These are phyloP conservation scores for Chionomys nivalis DNA, from an alignment of 2,113 vertebrate genomes.

Conservation along the genomic window DNA sequence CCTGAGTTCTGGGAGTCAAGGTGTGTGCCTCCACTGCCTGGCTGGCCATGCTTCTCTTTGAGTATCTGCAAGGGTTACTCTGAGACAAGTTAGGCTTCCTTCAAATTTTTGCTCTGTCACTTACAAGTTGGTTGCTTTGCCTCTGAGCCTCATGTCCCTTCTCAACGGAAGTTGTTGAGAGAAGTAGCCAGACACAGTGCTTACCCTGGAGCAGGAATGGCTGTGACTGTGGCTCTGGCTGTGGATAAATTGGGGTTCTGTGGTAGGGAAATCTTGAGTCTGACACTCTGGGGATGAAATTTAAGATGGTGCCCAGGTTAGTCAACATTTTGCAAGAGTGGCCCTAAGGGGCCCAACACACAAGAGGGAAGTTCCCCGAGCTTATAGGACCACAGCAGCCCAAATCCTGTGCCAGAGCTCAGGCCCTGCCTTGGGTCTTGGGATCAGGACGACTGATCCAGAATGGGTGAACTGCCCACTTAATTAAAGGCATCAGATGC, in stretches of 20 bases:
- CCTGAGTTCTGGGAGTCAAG: not conserved
- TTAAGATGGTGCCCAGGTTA: not conserved
- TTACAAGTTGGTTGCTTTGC: not conserved
- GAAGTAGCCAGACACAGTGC: not conserved
- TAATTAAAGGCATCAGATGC: not conserved
- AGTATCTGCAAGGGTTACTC: not conserved
- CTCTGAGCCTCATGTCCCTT: not conserved
- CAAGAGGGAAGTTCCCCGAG: not conserved
- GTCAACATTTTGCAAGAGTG: not conserved
- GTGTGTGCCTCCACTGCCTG: accelerated
- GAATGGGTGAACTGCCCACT: not conserved
- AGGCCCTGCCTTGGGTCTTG: not conserved
- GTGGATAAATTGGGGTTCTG: not conserved
- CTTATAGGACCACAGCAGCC: not conserved
- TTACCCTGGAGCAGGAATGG: not conserved
- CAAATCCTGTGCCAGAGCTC: not conserved
- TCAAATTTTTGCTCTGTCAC: not conserved
- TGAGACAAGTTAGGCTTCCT: not conserved
- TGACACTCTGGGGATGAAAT: not conserved
- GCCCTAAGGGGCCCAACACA: not conserved
- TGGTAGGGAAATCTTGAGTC: not conserved
- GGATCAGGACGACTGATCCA: not conserved
- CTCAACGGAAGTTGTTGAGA: not conserved
- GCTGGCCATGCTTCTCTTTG: not conserved
- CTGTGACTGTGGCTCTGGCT: not conserved